Evolutionary conservation across 2,797 vertebrate genomes (phyloP).

Genomic region (Staurois parvus): DNA sequence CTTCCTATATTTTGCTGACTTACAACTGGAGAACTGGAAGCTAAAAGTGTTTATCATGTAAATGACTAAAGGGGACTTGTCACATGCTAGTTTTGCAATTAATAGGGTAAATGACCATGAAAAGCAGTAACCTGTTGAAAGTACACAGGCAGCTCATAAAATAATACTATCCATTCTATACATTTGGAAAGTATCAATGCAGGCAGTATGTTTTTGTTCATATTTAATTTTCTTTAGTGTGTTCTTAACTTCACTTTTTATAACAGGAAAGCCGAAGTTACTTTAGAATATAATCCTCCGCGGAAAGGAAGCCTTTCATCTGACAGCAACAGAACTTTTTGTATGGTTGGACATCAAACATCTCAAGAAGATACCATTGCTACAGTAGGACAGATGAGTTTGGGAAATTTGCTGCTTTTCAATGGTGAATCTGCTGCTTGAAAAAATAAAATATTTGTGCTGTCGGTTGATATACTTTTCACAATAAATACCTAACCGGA

Average conservation of each 20-base stretch:
- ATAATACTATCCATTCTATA: too few relatives aligned
- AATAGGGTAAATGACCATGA: too few relatives aligned
- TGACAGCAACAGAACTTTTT: slow-evolving; percentile 95
- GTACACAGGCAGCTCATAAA: too few relatives aligned
- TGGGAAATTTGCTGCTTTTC: slow-evolving; percentile 95
- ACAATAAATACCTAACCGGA: neutral
- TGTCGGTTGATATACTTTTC: neutral
- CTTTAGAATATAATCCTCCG: slow-evolving; percentile 90
- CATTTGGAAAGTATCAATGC: too few relatives aligned
- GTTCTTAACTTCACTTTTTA: slow-evolving; percentile 38
- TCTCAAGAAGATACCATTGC: slow-evolving; percentile 82
- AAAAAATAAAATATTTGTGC: neutral
- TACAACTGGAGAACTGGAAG: too few relatives aligned
- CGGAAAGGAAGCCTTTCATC: slow-evolving; percentile 93
- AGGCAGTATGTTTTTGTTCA: too few relatives aligned
- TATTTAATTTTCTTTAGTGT: neutral
- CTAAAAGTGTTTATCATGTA: too few relatives aligned
- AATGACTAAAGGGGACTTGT: too few relatives aligned
- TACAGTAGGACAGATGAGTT: slow-evolving; percentile 80
- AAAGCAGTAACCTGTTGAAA: too few relatives aligned
- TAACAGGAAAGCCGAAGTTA: slow-evolving; percentile 87
- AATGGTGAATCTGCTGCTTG: slow-evolving; percentile 78
- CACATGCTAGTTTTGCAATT: too few relatives aligned
- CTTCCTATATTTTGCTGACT: too few relatives aligned
- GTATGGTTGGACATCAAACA: slow-evolving; percentile 89